These are phyloP conservation scores for Pangasianodon gigas DNA, from an alignment of 2,113 vertebrate species.

Conservation along the genomic window DNA sequence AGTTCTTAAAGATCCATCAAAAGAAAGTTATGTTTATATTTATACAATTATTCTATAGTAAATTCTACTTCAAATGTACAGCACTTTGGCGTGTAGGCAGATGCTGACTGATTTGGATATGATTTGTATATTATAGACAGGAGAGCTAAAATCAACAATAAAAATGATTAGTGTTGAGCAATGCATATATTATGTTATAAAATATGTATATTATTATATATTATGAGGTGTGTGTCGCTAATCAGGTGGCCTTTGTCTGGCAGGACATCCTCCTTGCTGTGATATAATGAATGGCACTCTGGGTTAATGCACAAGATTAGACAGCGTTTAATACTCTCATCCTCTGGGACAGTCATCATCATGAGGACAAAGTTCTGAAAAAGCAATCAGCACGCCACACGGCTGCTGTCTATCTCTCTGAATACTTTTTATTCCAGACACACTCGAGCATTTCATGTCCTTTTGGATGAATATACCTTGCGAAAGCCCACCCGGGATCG, in stretches of 20 bases:
- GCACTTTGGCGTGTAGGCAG: background rate
- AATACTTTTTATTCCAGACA: background rate
- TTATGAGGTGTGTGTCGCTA: background rate
- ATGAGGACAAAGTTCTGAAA: slow-evolving; percentile 37
- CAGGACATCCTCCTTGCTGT: slow-evolving; percentile 23
- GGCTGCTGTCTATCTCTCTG: background rate
- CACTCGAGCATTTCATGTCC: background rate
- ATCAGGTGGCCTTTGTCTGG: background rate
- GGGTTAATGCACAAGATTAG: slow-evolving; percentile 47
- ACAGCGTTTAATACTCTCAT: slow-evolving; percentile 46
- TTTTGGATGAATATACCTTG: background rate
- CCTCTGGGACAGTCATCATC: slow-evolving; percentile 35
- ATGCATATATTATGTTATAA: background rate
- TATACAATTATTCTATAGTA: background rate
- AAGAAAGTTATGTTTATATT: background rate
- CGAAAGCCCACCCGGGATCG: background rate
- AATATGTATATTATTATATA: background rate
- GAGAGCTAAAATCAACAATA: background rate
- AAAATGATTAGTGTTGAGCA: background rate
- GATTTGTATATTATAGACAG: background rate
- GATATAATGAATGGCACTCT: slow-evolving; percentile 8
- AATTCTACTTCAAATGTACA: background rate
- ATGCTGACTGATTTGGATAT: background rate
- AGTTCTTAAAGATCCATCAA: background rate
- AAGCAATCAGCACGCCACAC: slow-evolving; percentile 40